These are phyloP conservation scores for Silurus meridionalis DNA, from an alignment of 2,113 vertebrate species.

Conservation along the genomic window DNA sequence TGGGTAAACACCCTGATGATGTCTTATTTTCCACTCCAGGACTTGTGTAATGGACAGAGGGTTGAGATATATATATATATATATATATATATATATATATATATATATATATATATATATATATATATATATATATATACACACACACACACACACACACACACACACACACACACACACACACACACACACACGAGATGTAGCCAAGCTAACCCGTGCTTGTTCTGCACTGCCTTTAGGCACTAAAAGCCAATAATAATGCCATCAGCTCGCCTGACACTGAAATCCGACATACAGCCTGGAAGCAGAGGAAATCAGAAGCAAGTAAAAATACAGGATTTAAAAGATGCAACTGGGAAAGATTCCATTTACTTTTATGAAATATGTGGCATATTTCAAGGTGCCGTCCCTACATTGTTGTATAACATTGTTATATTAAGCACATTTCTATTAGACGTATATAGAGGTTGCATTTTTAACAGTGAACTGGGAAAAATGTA, in stretches of 20 bases:
- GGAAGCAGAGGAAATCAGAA: slow-evolving; percentile 8
- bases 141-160: slow-evolving; percentile 66
- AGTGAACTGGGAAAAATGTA: neutral
- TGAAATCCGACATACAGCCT: slow-evolving; percentile 79
- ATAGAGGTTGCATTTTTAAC: neutral
- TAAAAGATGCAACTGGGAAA: neutral
- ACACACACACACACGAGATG: slow-evolving; percentile 70
- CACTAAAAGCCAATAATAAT: slow-evolving; percentile 83
- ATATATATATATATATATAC: no score
- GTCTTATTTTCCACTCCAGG: slow-evolving; percentile 79
- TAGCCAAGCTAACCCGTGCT: slow-evolving; percentile 63
- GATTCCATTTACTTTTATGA: neutral
- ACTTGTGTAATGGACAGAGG: slow-evolving; percentile 79
- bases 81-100: no score
- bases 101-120: no score
- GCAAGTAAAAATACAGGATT: neutral
- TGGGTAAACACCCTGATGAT: slow-evolving; percentile 58
- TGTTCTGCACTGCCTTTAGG: slow-evolving; percentile 79
- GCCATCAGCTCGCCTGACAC: slow-evolving; percentile 76
- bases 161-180: slow-evolving; percentile 64
- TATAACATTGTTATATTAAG: neutral
- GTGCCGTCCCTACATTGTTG: neutral
- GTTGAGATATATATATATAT: slow-evolving; percentile 70
- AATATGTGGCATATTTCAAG: neutral
- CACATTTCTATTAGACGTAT: neutral